Conservation (phyloP, 1,140 invertebrate species). For the Drosophila busckii region DNA sequence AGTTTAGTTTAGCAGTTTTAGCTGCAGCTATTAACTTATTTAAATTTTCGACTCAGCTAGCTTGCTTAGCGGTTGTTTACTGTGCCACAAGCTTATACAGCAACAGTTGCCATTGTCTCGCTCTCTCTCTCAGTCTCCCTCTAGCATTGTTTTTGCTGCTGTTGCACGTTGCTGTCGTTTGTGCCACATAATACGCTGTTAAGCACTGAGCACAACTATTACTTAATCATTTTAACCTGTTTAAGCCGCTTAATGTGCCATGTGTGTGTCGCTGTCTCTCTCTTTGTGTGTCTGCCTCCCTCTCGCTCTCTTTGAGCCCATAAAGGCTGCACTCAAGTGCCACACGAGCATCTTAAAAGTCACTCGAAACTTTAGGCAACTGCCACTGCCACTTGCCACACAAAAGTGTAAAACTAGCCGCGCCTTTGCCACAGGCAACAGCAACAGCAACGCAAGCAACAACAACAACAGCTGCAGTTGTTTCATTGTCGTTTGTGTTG, state of each 20-base stretch:
- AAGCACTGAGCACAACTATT: constrained; percentile 62
- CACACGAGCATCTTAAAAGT: constrained; percentile 43
- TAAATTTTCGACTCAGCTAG: no score
- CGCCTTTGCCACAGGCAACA: no score
- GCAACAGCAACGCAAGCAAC: no score
- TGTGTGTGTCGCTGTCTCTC: constrained; percentile 1
- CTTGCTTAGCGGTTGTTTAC: no score
- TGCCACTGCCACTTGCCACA: neutral
- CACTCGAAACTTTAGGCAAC: constrained; percentile 41
- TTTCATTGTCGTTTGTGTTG: constrained; percentile 47
- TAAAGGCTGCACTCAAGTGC: constrained; percentile 30
- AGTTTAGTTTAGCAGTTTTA: no score
- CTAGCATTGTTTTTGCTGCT: constrained; percentile 13
- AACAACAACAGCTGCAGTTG: constrained; percentile 15
- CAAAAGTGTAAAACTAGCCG: constrained; percentile 46
- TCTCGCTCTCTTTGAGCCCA: constrained; percentile 6
- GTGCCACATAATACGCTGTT: constrained; percentile 58
- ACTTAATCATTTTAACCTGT: constrained; percentile 73
- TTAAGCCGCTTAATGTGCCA: constrained; percentile 67
- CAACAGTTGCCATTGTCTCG: no score
- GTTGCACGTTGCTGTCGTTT: constrained; percentile 20
- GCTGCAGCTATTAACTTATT: no score
- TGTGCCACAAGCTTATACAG: neutral
- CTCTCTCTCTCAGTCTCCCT: no score
- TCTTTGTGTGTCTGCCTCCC: neutral